Conservation (phyloP, 2,888 invertebrate genomes). For the Amiota communis region DNA sequence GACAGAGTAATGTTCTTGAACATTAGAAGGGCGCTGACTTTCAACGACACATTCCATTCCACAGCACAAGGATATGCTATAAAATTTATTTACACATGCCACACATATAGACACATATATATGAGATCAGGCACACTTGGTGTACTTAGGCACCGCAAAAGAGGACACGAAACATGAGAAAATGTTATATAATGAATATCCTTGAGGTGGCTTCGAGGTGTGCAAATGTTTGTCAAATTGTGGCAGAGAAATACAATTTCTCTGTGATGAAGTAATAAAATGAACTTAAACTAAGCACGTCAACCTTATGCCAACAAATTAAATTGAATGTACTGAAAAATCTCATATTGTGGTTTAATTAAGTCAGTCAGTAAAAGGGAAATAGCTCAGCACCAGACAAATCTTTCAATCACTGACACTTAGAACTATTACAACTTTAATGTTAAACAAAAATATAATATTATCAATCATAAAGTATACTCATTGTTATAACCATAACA, state of each 20-base stretch:
- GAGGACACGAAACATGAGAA: neutral
- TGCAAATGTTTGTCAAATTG: conserved; percentile 28
- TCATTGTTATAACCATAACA: no score
- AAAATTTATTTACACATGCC: conserved; percentile 21
- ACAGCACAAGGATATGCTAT: neutral
- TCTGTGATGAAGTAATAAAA: conserved; percentile 1
- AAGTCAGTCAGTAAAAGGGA: no score
- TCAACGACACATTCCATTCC: neutral
- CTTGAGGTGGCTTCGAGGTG: conserved; percentile 9
- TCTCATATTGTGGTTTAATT: no score
- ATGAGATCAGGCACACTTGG: neutral
- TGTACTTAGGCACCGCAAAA: neutral
- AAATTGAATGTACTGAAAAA: no score
- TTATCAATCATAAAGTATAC: no score
- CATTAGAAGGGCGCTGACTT: neutral
- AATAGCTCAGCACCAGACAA: no score
- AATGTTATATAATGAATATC: conserved; percentile 18
- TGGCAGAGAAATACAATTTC: conserved; percentile 14
- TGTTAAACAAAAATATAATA: no score
- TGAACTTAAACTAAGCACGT: neutral
- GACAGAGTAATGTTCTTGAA: neutral
- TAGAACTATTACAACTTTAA: no score
- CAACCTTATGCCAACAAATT: neutral
- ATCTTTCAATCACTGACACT: no score
- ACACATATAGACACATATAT: neutral